These are phyloP conservation scores for Podarcis raffonei DNA, from an alignment of 2,113 vertebrate species.

Conservation along the genomic window DNA sequence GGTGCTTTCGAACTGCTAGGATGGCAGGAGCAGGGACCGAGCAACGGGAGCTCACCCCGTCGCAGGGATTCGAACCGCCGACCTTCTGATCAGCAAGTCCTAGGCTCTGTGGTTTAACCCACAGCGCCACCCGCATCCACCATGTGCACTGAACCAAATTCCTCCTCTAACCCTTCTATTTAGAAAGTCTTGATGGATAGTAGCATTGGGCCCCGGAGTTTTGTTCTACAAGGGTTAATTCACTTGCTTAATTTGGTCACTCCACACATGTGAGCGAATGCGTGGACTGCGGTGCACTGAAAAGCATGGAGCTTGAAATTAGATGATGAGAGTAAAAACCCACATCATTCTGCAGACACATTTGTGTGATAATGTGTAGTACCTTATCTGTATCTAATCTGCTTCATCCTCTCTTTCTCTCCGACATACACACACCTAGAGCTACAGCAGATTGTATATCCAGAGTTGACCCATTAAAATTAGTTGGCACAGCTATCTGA, in stretches of 20 bases:
- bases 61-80: no score
- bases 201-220: background rate
- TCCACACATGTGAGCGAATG: background rate
- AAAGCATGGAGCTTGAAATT: background rate
- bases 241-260: background rate
- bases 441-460: background rate
- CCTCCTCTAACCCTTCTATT: no score
- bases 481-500: no score
- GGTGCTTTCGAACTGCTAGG: no score
- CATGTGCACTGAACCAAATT: no score
- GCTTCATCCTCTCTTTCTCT: background rate
- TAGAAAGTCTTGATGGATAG: background rate
- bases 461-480: no score
- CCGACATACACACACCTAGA: rapidly evolving
- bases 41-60: no score
- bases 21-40: no score
- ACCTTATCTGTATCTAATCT: background rate
- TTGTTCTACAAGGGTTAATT: background rate
- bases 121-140: no score
- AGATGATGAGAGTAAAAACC: background rate
- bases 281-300: no score
- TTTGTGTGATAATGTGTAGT: background rate
- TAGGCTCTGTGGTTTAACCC: no score
- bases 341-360: background rate
- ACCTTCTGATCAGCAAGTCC: no score